Base-by-base conservation (phyloP, 2,113 vertebrate species). In the Malurus melanocephalus region DNA sequence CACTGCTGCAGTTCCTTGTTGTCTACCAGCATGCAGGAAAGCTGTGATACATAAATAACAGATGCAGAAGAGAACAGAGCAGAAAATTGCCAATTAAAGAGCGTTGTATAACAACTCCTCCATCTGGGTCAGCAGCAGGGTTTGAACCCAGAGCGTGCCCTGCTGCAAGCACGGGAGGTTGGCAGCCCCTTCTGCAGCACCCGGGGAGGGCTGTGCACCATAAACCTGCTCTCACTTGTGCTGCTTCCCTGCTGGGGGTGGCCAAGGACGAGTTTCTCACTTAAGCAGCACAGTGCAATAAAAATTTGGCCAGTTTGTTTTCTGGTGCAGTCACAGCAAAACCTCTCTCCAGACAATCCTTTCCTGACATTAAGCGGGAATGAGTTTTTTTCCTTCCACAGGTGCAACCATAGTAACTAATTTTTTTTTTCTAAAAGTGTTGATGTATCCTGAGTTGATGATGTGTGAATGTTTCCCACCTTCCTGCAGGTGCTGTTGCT, bases 41-140 rank as follows among this genome's bases (percentile, higher is more conserved):
- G 84, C 81, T 94, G 67, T 8, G 57, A 93, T 69, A 85, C 86
- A 92, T 94, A 96, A 94, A 95, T 93, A 94, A 89, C 93, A 95
- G 94, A 94, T 95, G 93, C 86, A 87, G 92, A 89, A 82, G 78
- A 96, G 92, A 96, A 89, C 78, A 80, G 88, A 95, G 90, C 92
- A 95, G 94, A 95, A 96, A 95, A 95, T 81, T 94, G 87, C 86
- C 92, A 89, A 87, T 93, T 94, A 93, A 82, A 92, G 93, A 92
- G 60, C 48, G 10, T 35, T 74, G 79, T 89, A 6, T 80, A 94
- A 89, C 85, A 94, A 60, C 87, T 92, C 83, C 82, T 92, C 95
- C 94, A 96, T 94, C 94, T 96, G 94, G 93, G 93, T 95, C 91
- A 93, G 21, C 93, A 93, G 85, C 94, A 94, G 87, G 79, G 79